Conservation (phyloP, 2,797 vertebrate species). For the Phaenicophaeus curvirostris region DNA sequence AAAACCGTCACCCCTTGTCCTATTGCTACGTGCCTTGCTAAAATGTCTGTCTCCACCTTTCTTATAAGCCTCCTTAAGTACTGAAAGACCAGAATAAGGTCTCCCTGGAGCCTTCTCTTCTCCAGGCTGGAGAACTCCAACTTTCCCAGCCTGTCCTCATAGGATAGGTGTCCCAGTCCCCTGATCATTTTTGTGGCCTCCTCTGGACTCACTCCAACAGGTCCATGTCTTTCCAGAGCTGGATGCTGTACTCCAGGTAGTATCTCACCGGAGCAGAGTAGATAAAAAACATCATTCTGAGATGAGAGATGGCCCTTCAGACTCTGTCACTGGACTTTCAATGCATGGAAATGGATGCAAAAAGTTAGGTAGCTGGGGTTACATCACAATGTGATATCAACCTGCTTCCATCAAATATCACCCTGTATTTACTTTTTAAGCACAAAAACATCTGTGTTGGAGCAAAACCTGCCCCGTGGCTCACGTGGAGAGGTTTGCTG, state of each 20-base stretch:
- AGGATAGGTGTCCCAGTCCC: neutral
- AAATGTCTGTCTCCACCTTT: neutral
- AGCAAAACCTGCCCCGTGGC: neutral
- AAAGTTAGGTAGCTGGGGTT: neutral
- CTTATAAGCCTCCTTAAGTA: neutral
- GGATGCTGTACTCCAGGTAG: neutral
- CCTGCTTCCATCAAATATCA: neutral
- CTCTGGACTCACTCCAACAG: accelerated
- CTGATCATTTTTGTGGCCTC: accelerated
- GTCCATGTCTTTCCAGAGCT: accelerated
- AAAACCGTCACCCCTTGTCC: neutral
- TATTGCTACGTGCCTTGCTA: neutral
- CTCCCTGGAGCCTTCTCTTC: neutral
- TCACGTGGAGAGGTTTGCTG: neutral
- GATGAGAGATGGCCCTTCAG: neutral
- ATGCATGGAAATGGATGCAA: neutral
- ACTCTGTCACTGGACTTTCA: neutral
- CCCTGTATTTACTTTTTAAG: neutral
- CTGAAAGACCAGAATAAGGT: accelerated
- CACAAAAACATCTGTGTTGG: neutral
- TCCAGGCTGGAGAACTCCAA: neutral
- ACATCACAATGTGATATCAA: neutral
- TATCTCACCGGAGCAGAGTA: neutral
- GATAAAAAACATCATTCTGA: neutral
- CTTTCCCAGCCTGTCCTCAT: neutral